A percentile compares a stretch with the other conserved stretches of the same genome.
phyloP scores from a whole-genome alignment of 2,888 invertebrate genomes.

The Leptopterna dolabrata region DNA sequence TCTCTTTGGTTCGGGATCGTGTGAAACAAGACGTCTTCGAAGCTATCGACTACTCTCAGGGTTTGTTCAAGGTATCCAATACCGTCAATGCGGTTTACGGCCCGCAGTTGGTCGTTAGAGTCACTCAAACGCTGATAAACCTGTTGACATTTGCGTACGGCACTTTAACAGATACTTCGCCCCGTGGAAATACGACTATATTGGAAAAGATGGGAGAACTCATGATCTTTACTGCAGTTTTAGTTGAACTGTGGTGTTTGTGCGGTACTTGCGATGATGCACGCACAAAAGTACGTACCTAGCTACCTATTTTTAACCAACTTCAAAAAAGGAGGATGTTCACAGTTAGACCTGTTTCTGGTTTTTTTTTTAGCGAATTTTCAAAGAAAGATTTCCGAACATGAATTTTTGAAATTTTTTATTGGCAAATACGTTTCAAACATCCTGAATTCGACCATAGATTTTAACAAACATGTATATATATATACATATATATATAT shows the following conservation, averaged over 20 bases:
- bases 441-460: too few relatives aligned
- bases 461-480: too few relatives aligned
- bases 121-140: neutral
- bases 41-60: neutral
- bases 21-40: neutral
- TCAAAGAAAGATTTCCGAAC: too few relatives aligned
- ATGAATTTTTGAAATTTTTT: too few relatives aligned
- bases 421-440: too few relatives aligned
- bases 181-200: neutral
- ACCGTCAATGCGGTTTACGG: neutral
- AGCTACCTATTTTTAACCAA: neutral
- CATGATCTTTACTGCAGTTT: neutral
- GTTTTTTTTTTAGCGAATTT: too few relatives aligned
- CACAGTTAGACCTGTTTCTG: too few relatives aligned
- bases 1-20: neutral
- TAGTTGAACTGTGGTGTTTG: slow-evolving; percentile 13
- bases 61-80: neutral
- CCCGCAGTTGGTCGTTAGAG: slow-evolving; percentile 21
- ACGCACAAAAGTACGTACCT: neutral
- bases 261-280: neutral
- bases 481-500: too few relatives aligned
- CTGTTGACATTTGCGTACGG: slow-evolving; percentile 29
- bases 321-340: too few relatives aligned
- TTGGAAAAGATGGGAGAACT: neutral
- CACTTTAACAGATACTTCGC: slow-evolving; percentile 15